Base-by-base conservation (phyloP, 1,140 invertebrate species). In the Pantala flavescens region DNA sequence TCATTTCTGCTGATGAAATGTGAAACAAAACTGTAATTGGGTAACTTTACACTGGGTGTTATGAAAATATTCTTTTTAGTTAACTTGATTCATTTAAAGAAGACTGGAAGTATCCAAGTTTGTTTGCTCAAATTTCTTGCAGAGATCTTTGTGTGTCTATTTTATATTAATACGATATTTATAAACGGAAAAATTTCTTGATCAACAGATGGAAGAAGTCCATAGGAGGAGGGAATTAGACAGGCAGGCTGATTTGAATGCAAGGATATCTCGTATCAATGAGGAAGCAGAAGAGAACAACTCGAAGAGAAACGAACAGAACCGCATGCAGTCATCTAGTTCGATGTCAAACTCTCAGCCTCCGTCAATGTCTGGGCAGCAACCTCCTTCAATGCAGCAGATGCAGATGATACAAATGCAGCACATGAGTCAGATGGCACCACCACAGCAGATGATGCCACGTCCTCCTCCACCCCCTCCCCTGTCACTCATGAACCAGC, bases 131-230 rank as follows among this genome's bases (percentile, higher is more conserved):
- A 36, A 36, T 36, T 36, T 9, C 9, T 36, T 36, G 28, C 28
- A 9, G 28, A 36, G 28, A 5, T 36, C 3, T 36, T 36, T 36
- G 28, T 36, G 28, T 9, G 9, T 36, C 9, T 5, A 36, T 36
- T 2, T 2, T 36, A 5, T 36, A 36, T 36, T 36, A 9, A 36
- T 36, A 9, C 28, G 9, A 5, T 36, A 5, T 9, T 36, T 36
- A 9, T 36, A 9, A 36, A 5, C 9, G 28, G 28, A 36, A 36
- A 36, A 36, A 2, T 9, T 5, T 36, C 2, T 36, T 36, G 2
- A 36, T 36, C 9, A 5, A 2, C 70, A 79, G 77, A 93, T 93
- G 90, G 92, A 93, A 83, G 90, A 91, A 70, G 91, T 92, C 0
- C 91, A 93, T 78, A 90, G 89, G 77, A 92, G 91, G 78, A 85